These are phyloP conservation scores for Nephrotoma guestfalica DNA, from an alignment of 2,888 invertebrate genomes.

Conservation along the genomic window DNA sequence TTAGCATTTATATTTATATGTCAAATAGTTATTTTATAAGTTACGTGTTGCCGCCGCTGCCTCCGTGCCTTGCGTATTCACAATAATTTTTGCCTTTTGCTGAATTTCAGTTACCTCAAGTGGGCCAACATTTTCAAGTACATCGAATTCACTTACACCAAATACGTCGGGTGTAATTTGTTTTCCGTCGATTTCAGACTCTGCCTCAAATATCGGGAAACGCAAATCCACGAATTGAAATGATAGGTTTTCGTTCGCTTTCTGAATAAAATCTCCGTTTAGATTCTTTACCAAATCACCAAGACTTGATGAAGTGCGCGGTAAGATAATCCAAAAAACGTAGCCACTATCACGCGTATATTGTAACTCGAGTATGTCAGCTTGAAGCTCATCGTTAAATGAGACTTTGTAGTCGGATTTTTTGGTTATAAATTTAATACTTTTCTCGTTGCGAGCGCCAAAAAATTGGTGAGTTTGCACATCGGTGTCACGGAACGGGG, in stretches of 20 bases:
- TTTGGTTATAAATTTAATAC: not conserved
- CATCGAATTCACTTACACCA: not conserved
- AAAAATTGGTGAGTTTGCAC: not conserved
- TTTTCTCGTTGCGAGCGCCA: not conserved
- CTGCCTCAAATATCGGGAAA: not conserved
- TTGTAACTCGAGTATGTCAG: not conserved
- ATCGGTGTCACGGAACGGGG: not conserved
- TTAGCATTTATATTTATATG: not conserved
- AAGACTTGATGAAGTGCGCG: not conserved
- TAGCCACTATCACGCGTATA: not conserved
- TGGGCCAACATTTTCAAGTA: not conserved
- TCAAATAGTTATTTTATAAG: not conserved
- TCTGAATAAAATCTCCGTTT: not conserved
- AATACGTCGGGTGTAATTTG: not conserved
- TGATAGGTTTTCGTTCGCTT: not conserved
- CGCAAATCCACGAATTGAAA: not conserved
- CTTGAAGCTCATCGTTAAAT: not conserved
- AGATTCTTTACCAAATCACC: not conserved
- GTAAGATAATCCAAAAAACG: not conserved
- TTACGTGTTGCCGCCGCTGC: not conserved
- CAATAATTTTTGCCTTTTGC: not conserved
- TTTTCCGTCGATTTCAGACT: not conserved
- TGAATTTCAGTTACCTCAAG: not conserved
- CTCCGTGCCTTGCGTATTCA: not conserved
- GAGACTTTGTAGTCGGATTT: not conserved